Evolutionary conservation across 1,140 invertebrate species (phyloP).

Genomic region (Drosophila sulfurigaster): DNA sequence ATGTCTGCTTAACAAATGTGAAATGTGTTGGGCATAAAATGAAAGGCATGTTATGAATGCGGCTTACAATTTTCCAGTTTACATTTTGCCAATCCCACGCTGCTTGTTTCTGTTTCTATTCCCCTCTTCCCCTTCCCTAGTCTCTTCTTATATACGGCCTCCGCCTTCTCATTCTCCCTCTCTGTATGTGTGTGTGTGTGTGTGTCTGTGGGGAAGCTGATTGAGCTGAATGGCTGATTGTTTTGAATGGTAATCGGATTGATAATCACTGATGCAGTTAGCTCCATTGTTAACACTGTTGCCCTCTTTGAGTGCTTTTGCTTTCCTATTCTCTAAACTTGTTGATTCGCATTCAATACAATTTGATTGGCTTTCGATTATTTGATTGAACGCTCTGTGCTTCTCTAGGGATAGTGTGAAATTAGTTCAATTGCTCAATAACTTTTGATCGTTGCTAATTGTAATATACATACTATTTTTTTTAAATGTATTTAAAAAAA

Average conservation of each 20-base stretch:
- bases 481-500: not conserved
- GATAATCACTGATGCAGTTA: slow-evolving; percentile 40
- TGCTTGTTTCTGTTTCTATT: not conserved
- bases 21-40: slow-evolving; percentile 48
- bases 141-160: not conserved
- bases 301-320: slow-evolving; percentile 12
- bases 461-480: not conserved
- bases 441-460: slow-evolving; percentile 10
- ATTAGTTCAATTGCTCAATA: not conserved
- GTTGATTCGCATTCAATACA: slow-evolving; percentile 8
- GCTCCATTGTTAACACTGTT: slow-evolving; percentile 27
- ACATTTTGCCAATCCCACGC: slow-evolving; percentile 12
- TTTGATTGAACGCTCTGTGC: slow-evolving; percentile 7
- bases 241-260: slow-evolving; percentile 45
- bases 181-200: not conserved
- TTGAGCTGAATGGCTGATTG: slow-evolving; percentile 42
- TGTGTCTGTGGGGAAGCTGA: not conserved
- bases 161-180: not conserved
- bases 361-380: slow-evolving; percentile 14
- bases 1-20: slow-evolving; percentile 38
- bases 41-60: slow-evolving; percentile 50
- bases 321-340: not conserved
- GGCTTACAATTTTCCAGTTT: slow-evolving; percentile 39
- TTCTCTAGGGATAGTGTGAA: not conserved
- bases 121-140: not conserved